A percentile compares a stretch with the other conserved stretches of the same genome.
These are phyloP conservation scores for Drosophila lowei DNA, from an alignment of 1,140 invertebrate genomes.

Conservation along the genomic window DNA sequence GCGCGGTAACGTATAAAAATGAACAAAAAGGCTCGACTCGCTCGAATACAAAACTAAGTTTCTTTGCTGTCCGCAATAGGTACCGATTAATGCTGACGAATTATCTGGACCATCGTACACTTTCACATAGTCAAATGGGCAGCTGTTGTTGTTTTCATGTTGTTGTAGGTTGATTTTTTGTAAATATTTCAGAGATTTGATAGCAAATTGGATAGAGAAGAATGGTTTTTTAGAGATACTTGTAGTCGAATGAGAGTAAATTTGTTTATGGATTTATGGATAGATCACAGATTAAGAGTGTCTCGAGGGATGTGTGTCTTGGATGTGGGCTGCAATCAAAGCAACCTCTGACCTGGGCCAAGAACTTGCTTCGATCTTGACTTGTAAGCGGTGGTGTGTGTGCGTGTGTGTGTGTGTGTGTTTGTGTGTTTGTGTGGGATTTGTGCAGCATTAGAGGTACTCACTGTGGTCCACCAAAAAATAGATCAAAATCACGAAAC, in stretches of 20 bases:
- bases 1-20: conserved; percentile 94
- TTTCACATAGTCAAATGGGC: conserved; percentile 98
- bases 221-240: conserved; percentile 31
- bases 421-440: conserved; percentile 19
- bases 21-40: conserved; percentile 93
- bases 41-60: conserved; percentile 98
- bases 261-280: conserved; percentile 19
- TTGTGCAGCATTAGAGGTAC: conserved; percentile 84
- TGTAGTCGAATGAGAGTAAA: conserved; percentile 11
- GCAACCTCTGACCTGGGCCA: conserved; percentile 29
- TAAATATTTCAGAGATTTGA: conserved; percentile 25
- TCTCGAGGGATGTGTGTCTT: conserved; percentile 14
- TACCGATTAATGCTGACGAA: conserved; percentile 94
- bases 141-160: conserved; percentile 86
- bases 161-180: conserved; percentile 34
- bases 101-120: conserved; percentile 96
- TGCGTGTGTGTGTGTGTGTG: conserved; percentile 6
- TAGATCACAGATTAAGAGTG: conserved; percentile 23
- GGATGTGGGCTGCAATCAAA: conserved; percentile 57
- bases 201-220: conserved; percentile 52
- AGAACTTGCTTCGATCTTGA: conserved; percentile 74
- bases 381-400: conserved; percentile 23
- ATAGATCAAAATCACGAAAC: conserved; percentile 99
- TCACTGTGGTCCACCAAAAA: conserved; percentile 99
- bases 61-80: conserved; percentile 98